Evolutionary conservation across 2,113 vertebrate genomes (phyloP).

Genomic region (Siphamia tubifer): DNA sequence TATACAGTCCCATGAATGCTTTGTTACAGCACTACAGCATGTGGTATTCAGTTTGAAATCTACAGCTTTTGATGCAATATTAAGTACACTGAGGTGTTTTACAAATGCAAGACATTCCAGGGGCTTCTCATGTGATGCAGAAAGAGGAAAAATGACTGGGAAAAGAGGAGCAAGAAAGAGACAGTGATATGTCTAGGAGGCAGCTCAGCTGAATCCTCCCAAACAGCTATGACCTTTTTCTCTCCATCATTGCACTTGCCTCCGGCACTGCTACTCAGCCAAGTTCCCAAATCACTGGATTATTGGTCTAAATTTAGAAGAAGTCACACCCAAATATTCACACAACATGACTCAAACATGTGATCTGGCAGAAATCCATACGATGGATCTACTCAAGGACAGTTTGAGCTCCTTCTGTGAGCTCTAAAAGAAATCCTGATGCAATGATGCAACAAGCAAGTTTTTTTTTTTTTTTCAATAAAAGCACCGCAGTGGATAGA

Average conservation of each 20-base stretch:
- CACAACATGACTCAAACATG: constrained; percentile 36
- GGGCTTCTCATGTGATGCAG: constrained; percentile 20
- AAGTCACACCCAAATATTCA: background rate
- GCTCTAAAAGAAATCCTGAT: background rate
- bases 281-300: constrained; percentile 42
- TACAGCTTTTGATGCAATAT: constrained; percentile 56
- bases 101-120: constrained; percentile 31
- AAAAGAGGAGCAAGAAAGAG: background rate
- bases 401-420: background rate
- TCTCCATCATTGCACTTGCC: constrained; percentile 47
- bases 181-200: constrained; percentile 32
- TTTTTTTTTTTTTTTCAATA: constrained; percentile 1
- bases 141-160: background rate
- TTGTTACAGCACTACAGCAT: constrained; percentile 6
- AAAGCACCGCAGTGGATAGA: background rate
- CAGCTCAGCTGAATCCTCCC: constrained; percentile 43
- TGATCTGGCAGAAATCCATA: constrained; percentile 41
- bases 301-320: constrained; percentile 46
- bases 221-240: constrained; percentile 64
- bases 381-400: background rate
- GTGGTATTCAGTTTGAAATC: constrained; percentile 50
- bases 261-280: constrained; percentile 19
- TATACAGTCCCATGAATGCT: background rate
- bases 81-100: constrained; percentile 42
- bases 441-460: constrained; percentile 9